Base-by-base conservation (phyloP, 1,140 invertebrate species). In the Drosophila prosaltans region DNA sequence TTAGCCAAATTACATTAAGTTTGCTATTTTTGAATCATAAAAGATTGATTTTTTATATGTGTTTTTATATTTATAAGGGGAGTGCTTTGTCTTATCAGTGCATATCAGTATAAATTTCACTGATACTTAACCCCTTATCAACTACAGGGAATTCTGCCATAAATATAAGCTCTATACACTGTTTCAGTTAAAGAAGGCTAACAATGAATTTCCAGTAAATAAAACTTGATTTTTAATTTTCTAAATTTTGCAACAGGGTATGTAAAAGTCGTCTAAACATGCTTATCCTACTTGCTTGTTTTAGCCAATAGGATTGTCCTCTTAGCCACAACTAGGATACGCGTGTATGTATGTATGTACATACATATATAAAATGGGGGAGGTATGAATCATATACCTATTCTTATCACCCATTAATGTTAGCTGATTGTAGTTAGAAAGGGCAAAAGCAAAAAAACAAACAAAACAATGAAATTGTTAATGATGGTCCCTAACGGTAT, bases 401-500 rank as follows among this genome's bases (percentile, higher is more conserved):
- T 48, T 21, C 21, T 7, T 16, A 48, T 5, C 36, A 39, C 36
- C 1, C 36, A 39, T 39, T 48, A 48, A 48, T 45, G 43, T 9
- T 16, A 48, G 11, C 45, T 48, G 45, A 48, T 16, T 16, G 16
- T 45, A 48, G 21, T 24, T 16, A 48, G 16, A 9, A 16, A 24
- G 45, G 45, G 16, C 45, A 6, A 48, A 9, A 30, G 28, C 16
- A 48, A 9, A 48, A 24, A 21, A 39, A 16, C 16, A 16, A 16
- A 16, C 16, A 16, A 39, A 24, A 39, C 30, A 58, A 58, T 10
- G 8, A 59, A 32, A 16, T 16, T 11, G 4, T 39, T 10, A 24
- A 21, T 32, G 16, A 40, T 40, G 8, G 1, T 58, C 28, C 30
- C 39, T 73, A 69, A 51, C 9, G 3, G 24, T 65, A 78, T 65